A percentile compares a stretch with the other conserved stretches of the same genome.
Conservation (phyloP, 2,113 vertebrate species). For the Ranitomeya imitator region DNA sequence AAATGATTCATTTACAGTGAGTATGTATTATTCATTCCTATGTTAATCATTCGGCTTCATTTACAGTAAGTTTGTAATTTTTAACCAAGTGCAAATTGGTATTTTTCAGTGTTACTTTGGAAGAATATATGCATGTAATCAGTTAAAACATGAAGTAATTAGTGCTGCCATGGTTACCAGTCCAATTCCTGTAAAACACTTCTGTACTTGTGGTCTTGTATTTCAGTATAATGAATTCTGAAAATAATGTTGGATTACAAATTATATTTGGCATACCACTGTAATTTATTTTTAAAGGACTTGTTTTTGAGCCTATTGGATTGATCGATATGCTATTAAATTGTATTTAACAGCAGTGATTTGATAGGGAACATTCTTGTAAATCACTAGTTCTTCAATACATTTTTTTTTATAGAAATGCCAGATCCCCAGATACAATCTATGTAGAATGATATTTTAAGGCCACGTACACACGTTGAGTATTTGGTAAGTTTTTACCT, state of each 20-base stretch:
- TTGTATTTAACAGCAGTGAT: neutral
- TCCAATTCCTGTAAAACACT: conserved; percentile 34
- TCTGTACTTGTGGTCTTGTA: conserved; percentile 12
- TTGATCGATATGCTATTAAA: neutral
- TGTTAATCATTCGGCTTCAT: neutral
- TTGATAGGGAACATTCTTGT: neutral
- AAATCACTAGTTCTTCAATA: neutral
- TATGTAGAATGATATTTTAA: too few species aligned
- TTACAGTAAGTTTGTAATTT: conserved; percentile 16
- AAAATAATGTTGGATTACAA: neutral
- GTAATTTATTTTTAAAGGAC: neutral
- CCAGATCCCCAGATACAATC: neutral
- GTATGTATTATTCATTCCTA: neutral
- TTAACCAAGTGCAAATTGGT: conserved; percentile 6
- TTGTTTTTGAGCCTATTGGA: neutral
- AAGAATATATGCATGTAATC: conserved; percentile 40
- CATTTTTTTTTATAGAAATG: neutral
- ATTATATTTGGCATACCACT: conserved; percentile 3
- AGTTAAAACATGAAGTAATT: conserved; percentile 45
- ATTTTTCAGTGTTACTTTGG: conserved; percentile 31
- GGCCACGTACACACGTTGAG: too few species aligned
- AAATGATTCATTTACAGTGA: neutral
- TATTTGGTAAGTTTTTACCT: too few species aligned
- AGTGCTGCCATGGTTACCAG: conserved; percentile 37
- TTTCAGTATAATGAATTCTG: conserved; percentile 29